These are phyloP conservation scores for Aphrophora alni DNA, from an alignment of 2,888 invertebrate species.

Conservation along the genomic window DNA sequence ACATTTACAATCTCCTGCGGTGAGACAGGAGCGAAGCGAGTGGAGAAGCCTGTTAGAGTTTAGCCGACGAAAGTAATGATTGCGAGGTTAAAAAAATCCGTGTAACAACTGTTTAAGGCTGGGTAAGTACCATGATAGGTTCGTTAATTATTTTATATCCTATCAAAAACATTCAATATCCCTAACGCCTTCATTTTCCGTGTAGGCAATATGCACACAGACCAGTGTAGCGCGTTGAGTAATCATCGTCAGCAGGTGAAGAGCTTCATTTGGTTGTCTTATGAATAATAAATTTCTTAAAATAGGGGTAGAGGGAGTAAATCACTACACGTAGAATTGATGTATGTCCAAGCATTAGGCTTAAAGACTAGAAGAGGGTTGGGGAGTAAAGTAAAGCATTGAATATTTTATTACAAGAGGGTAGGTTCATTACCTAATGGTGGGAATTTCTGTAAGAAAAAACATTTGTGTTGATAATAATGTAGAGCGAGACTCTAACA, in stretches of 20 bases:
- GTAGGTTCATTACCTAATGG: not conserved
- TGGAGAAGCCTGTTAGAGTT: no score
- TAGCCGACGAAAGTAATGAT: no score
- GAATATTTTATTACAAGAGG: not conserved
- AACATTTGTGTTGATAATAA: no score
- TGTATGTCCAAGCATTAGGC: not conserved
- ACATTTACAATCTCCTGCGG: no score
- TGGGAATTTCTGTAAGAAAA: not conserved
- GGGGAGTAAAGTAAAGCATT: not conserved
- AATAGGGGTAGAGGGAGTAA: not conserved
- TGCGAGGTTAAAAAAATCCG: no score
- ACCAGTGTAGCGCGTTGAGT: not conserved
- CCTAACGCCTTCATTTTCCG: not conserved
- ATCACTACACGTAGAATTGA: conserved; percentile 3
- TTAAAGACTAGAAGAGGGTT: conserved; percentile 4
- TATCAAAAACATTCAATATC: no score
- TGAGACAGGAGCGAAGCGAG: no score
- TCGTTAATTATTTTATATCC: no score
- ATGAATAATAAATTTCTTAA: not conserved
- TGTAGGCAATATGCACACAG: not conserved
- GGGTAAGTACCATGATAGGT: no score
- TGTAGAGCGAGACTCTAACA: no score
- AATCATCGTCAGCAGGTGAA: not conserved
- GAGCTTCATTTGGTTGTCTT: not conserved
- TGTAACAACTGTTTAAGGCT: no score